phyloP scores from a whole-genome alignment of 2,113 vertebrate genomes.

The Pogona vitticeps region DNA sequence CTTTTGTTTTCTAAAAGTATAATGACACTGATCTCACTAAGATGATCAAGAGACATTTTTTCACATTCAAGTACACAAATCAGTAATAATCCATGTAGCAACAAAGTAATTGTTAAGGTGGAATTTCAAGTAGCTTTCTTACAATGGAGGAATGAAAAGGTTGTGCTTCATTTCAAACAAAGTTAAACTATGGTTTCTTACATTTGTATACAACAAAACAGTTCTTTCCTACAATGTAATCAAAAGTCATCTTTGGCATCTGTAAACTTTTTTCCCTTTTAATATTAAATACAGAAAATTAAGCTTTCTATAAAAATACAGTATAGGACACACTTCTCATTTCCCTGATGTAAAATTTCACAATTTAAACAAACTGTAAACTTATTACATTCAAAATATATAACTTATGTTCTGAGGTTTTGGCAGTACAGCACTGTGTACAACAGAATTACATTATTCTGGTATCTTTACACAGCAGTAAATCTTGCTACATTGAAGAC shows the following conservation, averaged over 20 bases:
- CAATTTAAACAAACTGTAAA: slow-evolving; percentile 81
- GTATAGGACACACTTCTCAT: slow-evolving; percentile 65
- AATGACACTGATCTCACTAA: neutral
- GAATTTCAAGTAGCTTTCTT: slow-evolving; percentile 57
- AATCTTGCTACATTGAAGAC: slow-evolving; percentile 39
- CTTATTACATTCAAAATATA: slow-evolving; percentile 79
- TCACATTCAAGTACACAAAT: slow-evolving; percentile 44
- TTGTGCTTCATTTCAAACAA: slow-evolving; percentile 40
- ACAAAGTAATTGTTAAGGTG: slow-evolving; percentile 39
- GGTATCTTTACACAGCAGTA: slow-evolving; percentile 54
- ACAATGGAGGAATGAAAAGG: slow-evolving; percentile 49
- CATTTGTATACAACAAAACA: slow-evolving; percentile 56
- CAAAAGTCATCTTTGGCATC: slow-evolving; percentile 68
- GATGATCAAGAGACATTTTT: neutral
- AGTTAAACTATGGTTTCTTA: slow-evolving; percentile 51
- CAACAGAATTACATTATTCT: slow-evolving; percentile 61
- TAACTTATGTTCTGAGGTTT: slow-evolving; percentile 69
- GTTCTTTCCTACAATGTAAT: slow-evolving; percentile 51
- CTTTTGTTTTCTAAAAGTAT: neutral
- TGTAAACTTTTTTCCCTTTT: slow-evolving; percentile 67
- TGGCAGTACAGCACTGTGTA: slow-evolving; percentile 60
- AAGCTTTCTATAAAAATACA: slow-evolving; percentile 76
- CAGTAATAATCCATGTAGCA: slow-evolving; percentile 37
- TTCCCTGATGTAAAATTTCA: slow-evolving; percentile 79
- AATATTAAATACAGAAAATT: slow-evolving; percentile 56